Evolutionary conservation across 2,888 invertebrate genomes (phyloP).

Genomic region (Alitta virens): DNA sequence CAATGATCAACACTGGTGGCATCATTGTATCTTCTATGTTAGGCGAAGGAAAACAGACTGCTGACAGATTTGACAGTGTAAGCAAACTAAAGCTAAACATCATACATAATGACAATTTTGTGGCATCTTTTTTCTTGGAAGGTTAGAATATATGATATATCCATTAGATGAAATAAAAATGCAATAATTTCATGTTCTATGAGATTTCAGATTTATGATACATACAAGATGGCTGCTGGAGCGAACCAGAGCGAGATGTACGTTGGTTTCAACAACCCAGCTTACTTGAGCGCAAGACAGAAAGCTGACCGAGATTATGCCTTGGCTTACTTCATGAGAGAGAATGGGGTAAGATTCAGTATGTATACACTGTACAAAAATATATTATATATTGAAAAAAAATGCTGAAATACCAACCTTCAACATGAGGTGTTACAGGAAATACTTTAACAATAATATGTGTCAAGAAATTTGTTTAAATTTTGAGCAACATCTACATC

Average conservation of each 20-base stretch:
- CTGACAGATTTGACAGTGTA: slow-evolving; percentile 59
- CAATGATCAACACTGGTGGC: slow-evolving; percentile 99
- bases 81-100: slow-evolving; percentile 24
- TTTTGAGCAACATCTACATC: too few relatives aligned
- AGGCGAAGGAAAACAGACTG: slow-evolving; percentile 49
- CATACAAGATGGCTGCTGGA: slow-evolving; percentile 69
- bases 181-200: too few relatives aligned
- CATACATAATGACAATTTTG: too few relatives aligned
- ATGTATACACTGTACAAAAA: too few relatives aligned
- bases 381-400: too few relatives aligned
- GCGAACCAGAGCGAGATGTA: slow-evolving; percentile 57
- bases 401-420: too few relatives aligned
- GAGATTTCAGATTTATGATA: not conserved
- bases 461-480: too few relatives aligned
- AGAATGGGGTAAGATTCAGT: slow-evolving; percentile 63
- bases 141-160: too few relatives aligned
- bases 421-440: too few relatives aligned
- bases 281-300: slow-evolving; percentile 61
- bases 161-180: too few relatives aligned
- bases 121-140: too few relatives aligned
- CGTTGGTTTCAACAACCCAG: slow-evolving; percentile 87
- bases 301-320: slow-evolving; percentile 97
- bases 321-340: slow-evolving; percentile 95
- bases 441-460: too few relatives aligned
- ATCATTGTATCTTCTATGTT: slow-evolving; percentile 84